Conservation (phyloP, 1,140 invertebrate genomes). For the Drosophila triauraria region DNA sequence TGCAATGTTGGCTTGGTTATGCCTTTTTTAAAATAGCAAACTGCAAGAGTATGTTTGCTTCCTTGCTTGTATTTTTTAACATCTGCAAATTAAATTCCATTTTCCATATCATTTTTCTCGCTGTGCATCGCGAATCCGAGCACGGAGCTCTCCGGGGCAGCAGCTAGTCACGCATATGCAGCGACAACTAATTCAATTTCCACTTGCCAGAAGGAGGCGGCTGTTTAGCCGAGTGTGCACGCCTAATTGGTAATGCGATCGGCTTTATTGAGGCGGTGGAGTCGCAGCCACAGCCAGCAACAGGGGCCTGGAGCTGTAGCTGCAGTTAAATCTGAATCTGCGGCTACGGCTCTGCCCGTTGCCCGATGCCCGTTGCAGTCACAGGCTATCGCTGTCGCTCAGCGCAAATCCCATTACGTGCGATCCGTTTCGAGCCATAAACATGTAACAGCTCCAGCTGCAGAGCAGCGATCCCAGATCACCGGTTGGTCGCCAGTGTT, state of each 20-base stretch:
- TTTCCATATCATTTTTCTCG: neutral
- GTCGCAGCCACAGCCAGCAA: constrained; percentile 30
- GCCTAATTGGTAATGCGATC: constrained; percentile 84
- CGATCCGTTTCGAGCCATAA: constrained; percentile 82
- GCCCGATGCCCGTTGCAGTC: constrained; percentile 38
- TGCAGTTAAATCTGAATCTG: constrained; percentile 12
- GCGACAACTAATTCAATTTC: constrained; percentile 83
- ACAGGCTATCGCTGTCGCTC: constrained; percentile 78
- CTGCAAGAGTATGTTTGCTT: too few species aligned
- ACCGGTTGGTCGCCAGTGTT: constrained; percentile 28
- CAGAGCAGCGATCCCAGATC: constrained; percentile 21
- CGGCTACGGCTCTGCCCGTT: neutral
- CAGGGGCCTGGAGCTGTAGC: constrained; percentile 7
- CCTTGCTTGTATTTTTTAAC: too few species aligned
- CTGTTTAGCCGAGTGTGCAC: constrained; percentile 81
- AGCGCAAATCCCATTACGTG: constrained; percentile 82
- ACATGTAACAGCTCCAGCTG: constrained; percentile 71
- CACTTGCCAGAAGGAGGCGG: constrained; percentile 68
- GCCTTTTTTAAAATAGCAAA: too few species aligned
- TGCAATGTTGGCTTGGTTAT: too few species aligned
- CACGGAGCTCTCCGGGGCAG: constrained; percentile 9
- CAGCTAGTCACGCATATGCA: constrained; percentile 77
- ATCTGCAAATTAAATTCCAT: too few species aligned
- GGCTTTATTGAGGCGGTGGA: constrained; percentile 77
- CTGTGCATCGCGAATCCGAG: constrained; percentile 4